A percentile compares a stretch with the other conserved stretches of the same genome.
phyloP scores from a whole-genome alignment of 2,888 invertebrate species.

The Chloromyia formosa region DNA sequence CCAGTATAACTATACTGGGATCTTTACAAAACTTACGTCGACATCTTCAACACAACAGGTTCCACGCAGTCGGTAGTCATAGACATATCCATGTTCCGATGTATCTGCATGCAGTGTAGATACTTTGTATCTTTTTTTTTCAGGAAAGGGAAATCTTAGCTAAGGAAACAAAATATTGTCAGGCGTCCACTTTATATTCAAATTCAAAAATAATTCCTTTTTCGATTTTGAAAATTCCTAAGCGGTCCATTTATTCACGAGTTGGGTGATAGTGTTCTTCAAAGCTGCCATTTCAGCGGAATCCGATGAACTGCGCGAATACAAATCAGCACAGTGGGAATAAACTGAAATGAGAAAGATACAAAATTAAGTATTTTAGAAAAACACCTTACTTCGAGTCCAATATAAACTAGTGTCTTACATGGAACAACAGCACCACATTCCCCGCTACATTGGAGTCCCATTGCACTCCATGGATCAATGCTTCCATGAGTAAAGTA shows the following conservation, averaged over 20 bases:
- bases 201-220: no score
- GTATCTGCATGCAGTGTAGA: no score
- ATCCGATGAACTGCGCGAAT: constrained; percentile 55
- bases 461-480: constrained; percentile 65
- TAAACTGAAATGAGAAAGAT: constrained; percentile 53
- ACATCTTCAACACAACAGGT: no score
- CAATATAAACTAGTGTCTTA: background rate
- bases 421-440: background rate
- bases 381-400: background rate
- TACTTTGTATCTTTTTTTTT: no score
- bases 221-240: no score
- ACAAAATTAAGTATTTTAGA: constrained; percentile 15
- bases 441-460: constrained; percentile 55
- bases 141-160: no score
- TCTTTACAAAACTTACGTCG: no score
- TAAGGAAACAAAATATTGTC: no score
- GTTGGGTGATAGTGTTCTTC: constrained; percentile 54
- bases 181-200: no score
- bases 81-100: no score
- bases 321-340: constrained; percentile 59
- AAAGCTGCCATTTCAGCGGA: constrained; percentile 57
- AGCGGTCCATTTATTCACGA: constrained; percentile 59
- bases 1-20: no score
- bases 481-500: constrained; percentile 64
- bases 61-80: no score